These are phyloP conservation scores for Zelostemma sp. DNA, from an alignment of 1,140 invertebrate species.

Conservation along the genomic window DNA sequence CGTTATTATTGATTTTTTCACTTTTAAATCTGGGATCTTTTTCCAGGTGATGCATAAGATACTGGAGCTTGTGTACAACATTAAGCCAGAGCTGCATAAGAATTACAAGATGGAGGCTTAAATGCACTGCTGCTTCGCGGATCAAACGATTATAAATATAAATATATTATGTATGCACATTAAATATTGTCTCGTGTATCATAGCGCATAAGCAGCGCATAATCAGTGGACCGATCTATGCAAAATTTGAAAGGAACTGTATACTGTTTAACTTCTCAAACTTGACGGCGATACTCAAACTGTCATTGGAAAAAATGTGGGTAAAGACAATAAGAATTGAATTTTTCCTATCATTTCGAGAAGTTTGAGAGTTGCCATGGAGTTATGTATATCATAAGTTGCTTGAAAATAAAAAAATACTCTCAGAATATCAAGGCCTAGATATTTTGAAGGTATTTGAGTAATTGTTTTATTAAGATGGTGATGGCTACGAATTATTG, in stretches of 20 bases:
- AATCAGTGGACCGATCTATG: conserved; percentile 34
- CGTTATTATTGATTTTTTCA: too few relatives aligned
- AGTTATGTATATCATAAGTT: conserved; percentile 39
- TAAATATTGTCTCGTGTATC: conserved; percentile 53
- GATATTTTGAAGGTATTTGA: conserved; percentile 42
- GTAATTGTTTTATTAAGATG: conserved; percentile 13
- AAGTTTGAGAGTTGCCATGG: conserved; percentile 58
- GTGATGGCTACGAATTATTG: conserved; percentile 63
- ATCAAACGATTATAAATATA: conserved; percentile 5
- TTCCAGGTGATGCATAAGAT: conserved; percentile 84
- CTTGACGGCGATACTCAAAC: conserved; percentile 58
- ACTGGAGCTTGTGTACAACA: conserved; percentile 87
- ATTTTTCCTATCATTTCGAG: conserved; percentile 32
- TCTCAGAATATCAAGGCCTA: conserved; percentile 56
- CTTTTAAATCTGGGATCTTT: neutral
- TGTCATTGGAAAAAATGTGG: conserved; percentile 9
- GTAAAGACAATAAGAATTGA: conserved; percentile 56
- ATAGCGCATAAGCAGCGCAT: conserved; percentile 49
- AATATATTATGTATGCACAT: conserved; percentile 57
- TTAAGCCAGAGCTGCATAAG: conserved; percentile 89
- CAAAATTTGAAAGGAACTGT: conserved; percentile 45
- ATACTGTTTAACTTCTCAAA: conserved; percentile 50
- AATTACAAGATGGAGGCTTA: conserved; percentile 76
- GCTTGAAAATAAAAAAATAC: conserved; percentile 38
- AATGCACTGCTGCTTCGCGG: neutral